A percentile compares a stretch with the other conserved stretches of the same genome.
These are phyloP conservation scores for Folsomia manolachei DNA, from an alignment of 2,888 invertebrate species.

Conservation along the genomic window DNA sequence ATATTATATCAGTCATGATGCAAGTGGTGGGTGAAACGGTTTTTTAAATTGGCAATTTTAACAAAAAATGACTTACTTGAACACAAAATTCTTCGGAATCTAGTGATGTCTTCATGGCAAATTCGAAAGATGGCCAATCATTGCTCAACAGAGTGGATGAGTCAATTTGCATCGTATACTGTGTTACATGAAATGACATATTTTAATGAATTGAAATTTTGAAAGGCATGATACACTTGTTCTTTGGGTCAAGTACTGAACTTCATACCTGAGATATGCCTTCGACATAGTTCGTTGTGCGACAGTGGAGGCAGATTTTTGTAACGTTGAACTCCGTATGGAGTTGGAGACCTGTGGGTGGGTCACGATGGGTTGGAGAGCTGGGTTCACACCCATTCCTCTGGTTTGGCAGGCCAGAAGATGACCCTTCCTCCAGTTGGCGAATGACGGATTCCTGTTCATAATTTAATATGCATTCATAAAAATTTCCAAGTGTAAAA, in stretches of 20 bases:
- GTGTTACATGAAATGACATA: constrained; percentile 6
- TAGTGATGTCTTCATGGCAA: constrained; percentile 46
- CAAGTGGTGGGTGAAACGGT: background rate
- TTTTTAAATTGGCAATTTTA: background rate
- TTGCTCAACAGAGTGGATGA: constrained; percentile 37
- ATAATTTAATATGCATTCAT: background rate
- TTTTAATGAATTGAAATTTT: background rate
- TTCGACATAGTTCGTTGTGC: constrained; percentile 46
- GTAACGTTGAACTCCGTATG: constrained; percentile 45
- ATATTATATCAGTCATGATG: background rate
- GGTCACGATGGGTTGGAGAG: background rate
- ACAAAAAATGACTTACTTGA: constrained; percentile 36
- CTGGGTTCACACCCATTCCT: background rate
- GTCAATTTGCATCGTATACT: constrained; percentile 45
- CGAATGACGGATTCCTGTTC: constrained; percentile 33
- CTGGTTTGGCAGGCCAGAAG: background rate
- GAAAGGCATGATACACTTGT: background rate
- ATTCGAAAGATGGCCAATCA: constrained; percentile 49
- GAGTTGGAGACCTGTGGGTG: constrained; percentile 19
- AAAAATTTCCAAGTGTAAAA: too few species aligned
- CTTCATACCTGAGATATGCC: constrained; percentile 38
- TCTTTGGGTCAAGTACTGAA: background rate
- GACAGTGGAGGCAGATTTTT: constrained; percentile 47
- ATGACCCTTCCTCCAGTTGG: constrained; percentile 27
- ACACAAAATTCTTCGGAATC: constrained; percentile 49